A percentile compares a stretch with the other conserved stretches of the same genome.
These are phyloP conservation scores for Cyprinodon diabolis DNA, from an alignment of 2,797 vertebrate genomes.

Conservation along the genomic window DNA sequence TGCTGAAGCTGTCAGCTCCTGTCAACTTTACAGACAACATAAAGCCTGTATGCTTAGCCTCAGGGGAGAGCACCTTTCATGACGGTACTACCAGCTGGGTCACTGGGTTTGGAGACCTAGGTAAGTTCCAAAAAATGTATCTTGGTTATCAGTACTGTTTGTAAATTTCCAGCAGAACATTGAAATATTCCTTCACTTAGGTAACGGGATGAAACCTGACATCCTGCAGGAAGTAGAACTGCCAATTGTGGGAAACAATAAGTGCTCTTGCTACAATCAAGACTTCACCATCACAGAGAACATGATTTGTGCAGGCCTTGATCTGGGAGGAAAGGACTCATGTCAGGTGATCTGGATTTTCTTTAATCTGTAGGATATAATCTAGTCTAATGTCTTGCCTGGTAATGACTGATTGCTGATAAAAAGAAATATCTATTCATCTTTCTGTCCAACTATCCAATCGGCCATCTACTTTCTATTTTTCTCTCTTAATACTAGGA, in stretches of 20 bases:
- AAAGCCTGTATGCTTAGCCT: conserved; percentile 75
- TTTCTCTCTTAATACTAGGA: no score
- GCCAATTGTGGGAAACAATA: conserved; percentile 55
- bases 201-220: accelerated
- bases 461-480: no score
- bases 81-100: conserved; percentile 31
- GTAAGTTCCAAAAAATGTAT: conserved; percentile 18
- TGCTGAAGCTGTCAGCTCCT: conserved; percentile 35
- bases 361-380: background rate
- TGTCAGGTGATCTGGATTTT: conserved; percentile 60
- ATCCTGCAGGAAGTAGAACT: conserved; percentile 62
- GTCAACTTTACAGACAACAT: conserved; percentile 60
- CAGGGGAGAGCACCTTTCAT: conserved; percentile 13
- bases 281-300: conserved; percentile 8
- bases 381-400: background rate
- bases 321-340: conserved; percentile 64
- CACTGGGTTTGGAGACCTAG: conserved; percentile 34
- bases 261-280: conserved; percentile 9
- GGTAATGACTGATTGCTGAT: background rate
- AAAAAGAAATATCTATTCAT: no score
- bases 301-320: conserved; percentile 21
- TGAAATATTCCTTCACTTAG: conserved; percentile 12
- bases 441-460: no score
- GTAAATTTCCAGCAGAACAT: background rate
- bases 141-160: background rate